phyloP scores from a whole-genome alignment of 2,797 vertebrate species.

The Brachyalestes nurse region DNA sequence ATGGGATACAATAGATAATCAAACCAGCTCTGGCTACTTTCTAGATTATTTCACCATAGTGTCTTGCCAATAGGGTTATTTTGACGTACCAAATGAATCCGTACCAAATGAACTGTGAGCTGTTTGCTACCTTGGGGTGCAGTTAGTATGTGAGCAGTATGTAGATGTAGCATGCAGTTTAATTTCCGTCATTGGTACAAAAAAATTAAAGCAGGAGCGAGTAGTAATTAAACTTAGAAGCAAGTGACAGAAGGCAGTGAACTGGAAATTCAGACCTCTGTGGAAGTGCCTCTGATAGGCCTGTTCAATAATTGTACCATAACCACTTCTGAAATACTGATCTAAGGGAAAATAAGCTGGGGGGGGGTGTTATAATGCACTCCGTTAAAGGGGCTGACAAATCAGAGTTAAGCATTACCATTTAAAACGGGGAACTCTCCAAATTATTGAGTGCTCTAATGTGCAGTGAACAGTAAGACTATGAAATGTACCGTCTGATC shows the following conservation, averaged over 20 bases:
- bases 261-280: background rate
- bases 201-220: no score
- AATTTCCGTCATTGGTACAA: no score
- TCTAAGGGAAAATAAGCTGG: background rate
- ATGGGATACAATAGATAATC: no score
- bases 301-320: background rate
- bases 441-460: background rate
- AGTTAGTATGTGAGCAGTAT: no score
- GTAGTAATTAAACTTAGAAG: background rate
- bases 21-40: no score
- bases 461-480: background rate
- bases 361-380: background rate
- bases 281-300: background rate
- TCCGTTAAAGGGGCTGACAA: background rate
- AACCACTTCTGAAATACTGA: background rate
- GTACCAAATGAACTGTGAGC: no score
- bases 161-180: no score
- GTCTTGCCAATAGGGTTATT: no score
- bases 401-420: background rate
- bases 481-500: background rate
- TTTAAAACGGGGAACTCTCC: background rate
- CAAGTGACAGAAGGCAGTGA: background rate
- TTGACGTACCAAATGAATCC: no score
- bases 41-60: no score
- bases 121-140: no score